Evolutionary conservation across 2,888 invertebrate species (phyloP), one percentile per base, ranked within the genome.

Genomic region (Sphaerophoria taeniata): DNA sequence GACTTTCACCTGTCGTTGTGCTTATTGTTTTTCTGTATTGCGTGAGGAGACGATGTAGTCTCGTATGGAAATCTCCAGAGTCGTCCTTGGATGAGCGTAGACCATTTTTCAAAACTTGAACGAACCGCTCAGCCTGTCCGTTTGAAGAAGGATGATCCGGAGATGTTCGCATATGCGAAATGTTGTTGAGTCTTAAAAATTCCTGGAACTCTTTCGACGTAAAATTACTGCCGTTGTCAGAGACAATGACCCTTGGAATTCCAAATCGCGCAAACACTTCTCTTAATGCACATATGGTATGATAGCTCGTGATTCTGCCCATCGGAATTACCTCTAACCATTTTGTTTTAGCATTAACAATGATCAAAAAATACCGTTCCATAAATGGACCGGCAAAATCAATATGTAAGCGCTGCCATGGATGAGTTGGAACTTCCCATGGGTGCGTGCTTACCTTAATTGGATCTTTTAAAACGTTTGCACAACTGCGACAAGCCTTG

Each of bases 401-500:
- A 12, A 53, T 31, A 53, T 53, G 53, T 11, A 53, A 1, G 31
- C 31, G 53, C 56, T 56, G 56, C 56, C 33, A 56, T 6, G 56
- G 56, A 14, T 56, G 34, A 12, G 34, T 34, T 34, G 56, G 34
- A 36, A 56, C 9, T 12, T 34, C 56, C 34, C 56, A 53, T 9
- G 53, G 31, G 33, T 53, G 31, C 11, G 2, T 53, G 7, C 0
- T 2, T 31, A 4, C 53, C 33, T 53, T 53, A 1, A 2, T 60
- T 14, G 63, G 61, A n/a, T 77, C 55, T 3, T 14, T 61, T 31
- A 63, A 47, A 47, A 70, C 77, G 6, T 61, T 61, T 7, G 70
- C 70, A 43, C 77, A 77, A 53, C 45, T 53, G 4, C 24, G 61
- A 36, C 77, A 75, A 39, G 58, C 49, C 14, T 58, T 75, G 14